Evolutionary conservation across 37 sponge, comb jelly and placozoan genomes (phyloP).

Genomic region (Chondrosia reniformis): DNA sequence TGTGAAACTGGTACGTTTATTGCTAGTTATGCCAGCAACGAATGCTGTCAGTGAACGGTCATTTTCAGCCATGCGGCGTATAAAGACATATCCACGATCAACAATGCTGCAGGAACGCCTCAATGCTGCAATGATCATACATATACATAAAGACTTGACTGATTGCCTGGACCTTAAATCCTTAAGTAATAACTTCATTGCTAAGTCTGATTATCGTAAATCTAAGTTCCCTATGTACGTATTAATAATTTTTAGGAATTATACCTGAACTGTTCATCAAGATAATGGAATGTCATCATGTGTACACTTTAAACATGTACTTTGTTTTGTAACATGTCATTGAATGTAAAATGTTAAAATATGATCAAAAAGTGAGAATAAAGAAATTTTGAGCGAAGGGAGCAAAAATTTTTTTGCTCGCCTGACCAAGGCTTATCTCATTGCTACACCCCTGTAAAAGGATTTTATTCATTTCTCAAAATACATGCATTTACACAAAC

Average conservation of each 20-base stretch:
- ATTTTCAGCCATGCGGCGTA: constrained; percentile 16
- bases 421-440: too few relatives aligned
- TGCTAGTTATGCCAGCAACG: constrained; percentile 15
- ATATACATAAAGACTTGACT: constrained; percentile 8
- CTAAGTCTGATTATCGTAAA: constrained; percentile 17
- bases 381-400: not conserved
- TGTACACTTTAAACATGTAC: too few relatives aligned
- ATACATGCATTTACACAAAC: too few relatives aligned
- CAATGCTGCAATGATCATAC: constrained; percentile 1
- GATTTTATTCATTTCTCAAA: too few relatives aligned
- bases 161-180: not conserved
- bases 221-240: constrained; percentile 15
- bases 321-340: too few relatives aligned
- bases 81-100: not conserved
- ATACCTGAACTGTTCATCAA: too few relatives aligned
- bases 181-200: not conserved
- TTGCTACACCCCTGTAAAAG: too few relatives aligned
- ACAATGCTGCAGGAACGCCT: constrained; percentile 10
- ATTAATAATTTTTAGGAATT: too few relatives aligned
- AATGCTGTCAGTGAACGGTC: constrained; percentile 8
- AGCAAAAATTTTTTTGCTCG: not conserved
- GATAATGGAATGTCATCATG: too few relatives aligned
- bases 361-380: too few relatives aligned
- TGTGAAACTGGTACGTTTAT: not conserved
- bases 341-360: too few relatives aligned